phyloP scores from a whole-genome alignment of 2,113 vertebrate species.

The Opisthocomus hoazin region DNA sequence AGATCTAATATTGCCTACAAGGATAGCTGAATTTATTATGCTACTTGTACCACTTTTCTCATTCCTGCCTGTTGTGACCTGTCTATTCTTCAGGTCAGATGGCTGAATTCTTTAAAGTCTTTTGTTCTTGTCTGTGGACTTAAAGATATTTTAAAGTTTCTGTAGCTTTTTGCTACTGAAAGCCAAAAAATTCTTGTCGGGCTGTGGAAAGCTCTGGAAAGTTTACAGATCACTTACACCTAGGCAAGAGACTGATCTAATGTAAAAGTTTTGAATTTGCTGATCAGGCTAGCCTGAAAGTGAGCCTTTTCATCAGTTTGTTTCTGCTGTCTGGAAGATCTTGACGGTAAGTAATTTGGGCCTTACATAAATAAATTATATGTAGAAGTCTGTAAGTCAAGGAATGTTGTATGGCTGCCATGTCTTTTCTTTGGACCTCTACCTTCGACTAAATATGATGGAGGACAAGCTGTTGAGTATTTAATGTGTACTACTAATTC shows the following conservation, averaged over 20 bases:
- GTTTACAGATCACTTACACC: background rate
- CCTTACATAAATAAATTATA: background rate
- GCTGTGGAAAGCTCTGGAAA: background rate
- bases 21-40: slow-evolving; percentile 43
- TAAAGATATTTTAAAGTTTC: background rate
- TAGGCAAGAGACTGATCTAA: background rate
- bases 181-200: background rate
- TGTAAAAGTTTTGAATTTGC: background rate
- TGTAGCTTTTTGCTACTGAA: background rate
- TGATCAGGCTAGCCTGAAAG: background rate
- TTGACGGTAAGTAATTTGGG: background rate
- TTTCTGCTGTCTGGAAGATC: background rate
- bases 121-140: background rate
- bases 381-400: background rate
- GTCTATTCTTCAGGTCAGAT: background rate
- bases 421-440: background rate
- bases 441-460: background rate
- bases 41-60: background rate
- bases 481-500: background rate
- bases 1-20: slow-evolving; percentile 34
- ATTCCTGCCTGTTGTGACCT: slow-evolving; percentile 11
- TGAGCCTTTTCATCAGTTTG: background rate
- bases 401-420: background rate
- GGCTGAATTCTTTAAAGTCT: background rate
- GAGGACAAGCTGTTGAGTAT: background rate